A percentile compares a stretch with the other conserved stretches of the same genome.
These are phyloP conservation scores for Hemibagrus guttatus DNA, from an alignment of 2,797 vertebrate species.

Conservation along the genomic window DNA sequence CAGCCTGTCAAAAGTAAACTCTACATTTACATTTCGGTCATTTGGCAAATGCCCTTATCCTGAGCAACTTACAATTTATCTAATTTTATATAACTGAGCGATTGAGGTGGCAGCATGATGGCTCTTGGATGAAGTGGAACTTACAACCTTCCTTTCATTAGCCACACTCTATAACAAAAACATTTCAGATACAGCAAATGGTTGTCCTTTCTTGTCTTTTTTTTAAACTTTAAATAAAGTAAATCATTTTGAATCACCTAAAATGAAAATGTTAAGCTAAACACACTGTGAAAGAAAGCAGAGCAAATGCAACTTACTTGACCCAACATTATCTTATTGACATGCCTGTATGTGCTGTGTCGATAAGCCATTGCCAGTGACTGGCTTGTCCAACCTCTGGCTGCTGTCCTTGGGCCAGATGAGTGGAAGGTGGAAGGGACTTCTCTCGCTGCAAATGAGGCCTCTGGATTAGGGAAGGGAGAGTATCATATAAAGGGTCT, in stretches of 20 bases:
- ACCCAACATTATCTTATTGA: background rate
- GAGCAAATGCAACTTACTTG: background rate
- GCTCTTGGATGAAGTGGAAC: too few species aligned
- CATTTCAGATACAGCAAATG: background rate
- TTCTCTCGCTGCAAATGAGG: conserved; percentile 13
- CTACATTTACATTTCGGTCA: too few species aligned
- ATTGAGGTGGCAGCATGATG: too few species aligned
- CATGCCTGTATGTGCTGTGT: background rate
- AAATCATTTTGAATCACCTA: background rate
- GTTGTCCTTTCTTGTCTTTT: background rate
- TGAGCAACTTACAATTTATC: too few species aligned
- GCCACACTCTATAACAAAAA: background rate
- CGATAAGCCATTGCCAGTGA: background rate
- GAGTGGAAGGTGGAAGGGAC: conserved; percentile 33
- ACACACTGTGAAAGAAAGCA: background rate
- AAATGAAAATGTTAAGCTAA: background rate
- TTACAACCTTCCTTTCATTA: too few species aligned
- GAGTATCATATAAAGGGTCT: conserved; percentile 49
- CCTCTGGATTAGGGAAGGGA: conserved; percentile 15
- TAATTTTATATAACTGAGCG: too few species aligned
- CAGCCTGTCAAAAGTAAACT: background rate
- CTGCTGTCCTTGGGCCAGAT: conserved; percentile 27
- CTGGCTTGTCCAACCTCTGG: conserved; percentile 19
- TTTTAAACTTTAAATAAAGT: background rate
- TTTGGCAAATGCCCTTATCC: too few species aligned